Percentiles rank a stretch among this genome's conserved stretches.
Evolutionary conservation across 2,113 vertebrate species (phyloP).

Genomic region (Strix aluco): DNA sequence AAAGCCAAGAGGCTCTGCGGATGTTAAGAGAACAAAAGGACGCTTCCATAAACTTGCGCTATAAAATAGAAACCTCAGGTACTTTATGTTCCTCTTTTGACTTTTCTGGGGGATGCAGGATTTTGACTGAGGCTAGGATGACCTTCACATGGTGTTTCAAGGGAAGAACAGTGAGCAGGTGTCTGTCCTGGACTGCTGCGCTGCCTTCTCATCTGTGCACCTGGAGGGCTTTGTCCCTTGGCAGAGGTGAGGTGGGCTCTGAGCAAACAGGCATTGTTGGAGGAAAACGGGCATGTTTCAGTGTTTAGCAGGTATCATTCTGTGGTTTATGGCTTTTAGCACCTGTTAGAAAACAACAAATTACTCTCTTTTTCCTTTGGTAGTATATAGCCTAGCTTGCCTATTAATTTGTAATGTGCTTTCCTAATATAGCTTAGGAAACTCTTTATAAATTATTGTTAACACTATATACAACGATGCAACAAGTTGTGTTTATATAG

Average conservation of each 20-base stretch:
- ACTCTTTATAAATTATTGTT: conserved; percentile 27
- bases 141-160: neutral
- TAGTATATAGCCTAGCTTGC: neutral
- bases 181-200: neutral
- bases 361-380: neutral
- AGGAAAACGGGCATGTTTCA: neutral
- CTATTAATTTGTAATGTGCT: conserved; percentile 55
- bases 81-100: neutral
- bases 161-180: neutral
- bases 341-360: conserved; percentile 36
- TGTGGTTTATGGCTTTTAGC: neutral
- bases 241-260: neutral
- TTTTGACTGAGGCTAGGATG: neutral
- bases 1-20: neutral
- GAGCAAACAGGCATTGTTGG: neutral
- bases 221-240: rapidly evolving
- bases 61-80: neutral
- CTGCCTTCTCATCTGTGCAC: neutral
- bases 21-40: neutral
- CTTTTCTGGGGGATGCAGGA: neutral
- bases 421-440: conserved; percentile 17
- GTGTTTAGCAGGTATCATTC: neutral
- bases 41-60: neutral
- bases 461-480: neutral
- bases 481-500: conserved; percentile 12